Conservation (phyloP, 2,113 vertebrate species). For the Macrotis lagotis region DNA sequence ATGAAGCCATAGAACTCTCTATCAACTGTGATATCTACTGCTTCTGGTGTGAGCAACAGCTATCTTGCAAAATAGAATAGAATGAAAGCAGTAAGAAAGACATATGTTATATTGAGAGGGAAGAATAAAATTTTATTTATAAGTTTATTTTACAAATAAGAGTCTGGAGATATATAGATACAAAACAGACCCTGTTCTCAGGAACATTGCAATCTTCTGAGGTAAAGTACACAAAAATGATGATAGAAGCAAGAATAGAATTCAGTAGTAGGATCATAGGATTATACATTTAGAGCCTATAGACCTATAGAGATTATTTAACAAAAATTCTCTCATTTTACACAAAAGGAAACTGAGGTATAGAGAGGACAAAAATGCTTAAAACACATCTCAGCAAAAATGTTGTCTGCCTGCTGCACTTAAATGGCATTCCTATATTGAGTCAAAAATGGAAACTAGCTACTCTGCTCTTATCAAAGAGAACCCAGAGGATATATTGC, state of each 20-base stretch:
- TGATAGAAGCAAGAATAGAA: background rate
- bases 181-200: background rate
- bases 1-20: background rate
- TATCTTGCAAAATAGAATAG: background rate
- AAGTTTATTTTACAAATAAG: background rate
- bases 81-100: background rate
- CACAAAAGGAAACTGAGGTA: background rate
- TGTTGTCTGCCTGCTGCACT: background rate
- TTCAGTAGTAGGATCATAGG: background rate
- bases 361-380: background rate
- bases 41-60: background rate
- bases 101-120: background rate
- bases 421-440: background rate
- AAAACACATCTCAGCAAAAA: background rate
- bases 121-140: background rate
- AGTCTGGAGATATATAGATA: background rate
- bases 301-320: background rate
- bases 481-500: background rate
- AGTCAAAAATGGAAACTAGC: background rate
- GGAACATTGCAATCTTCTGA: background rate
- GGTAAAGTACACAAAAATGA: background rate
- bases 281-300: background rate
- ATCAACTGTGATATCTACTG: background rate
- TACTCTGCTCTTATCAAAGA: background rate
- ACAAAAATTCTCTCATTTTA: background rate